phyloP scores from a whole-genome alignment of 2,797 vertebrate species.

The Sus cebifrons region DNA sequence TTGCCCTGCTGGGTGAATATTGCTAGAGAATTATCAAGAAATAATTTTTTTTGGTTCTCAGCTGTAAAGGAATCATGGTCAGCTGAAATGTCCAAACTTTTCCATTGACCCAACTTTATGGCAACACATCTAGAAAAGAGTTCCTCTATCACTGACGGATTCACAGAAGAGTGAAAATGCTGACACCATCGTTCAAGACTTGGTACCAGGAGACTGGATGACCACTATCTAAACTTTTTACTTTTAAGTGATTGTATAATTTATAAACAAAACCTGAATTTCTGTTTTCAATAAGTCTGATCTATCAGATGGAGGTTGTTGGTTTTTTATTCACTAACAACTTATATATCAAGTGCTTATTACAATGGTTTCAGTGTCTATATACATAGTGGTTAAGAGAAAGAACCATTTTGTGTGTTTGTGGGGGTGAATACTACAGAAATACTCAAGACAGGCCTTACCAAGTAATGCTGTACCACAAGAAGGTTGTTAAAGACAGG shows the following conservation, averaged over 20 bases:
- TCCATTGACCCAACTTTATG: not conserved
- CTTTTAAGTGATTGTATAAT: not conserved
- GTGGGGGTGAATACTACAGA: not conserved
- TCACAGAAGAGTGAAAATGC: not conserved
- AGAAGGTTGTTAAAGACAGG: not conserved
- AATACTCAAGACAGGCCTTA: not conserved
- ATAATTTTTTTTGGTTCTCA: not conserved
- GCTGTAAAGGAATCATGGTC: not conserved
- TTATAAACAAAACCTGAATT: not conserved
- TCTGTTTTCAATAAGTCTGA: not conserved
- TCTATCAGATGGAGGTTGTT: no score
- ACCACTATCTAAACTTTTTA: not conserved
- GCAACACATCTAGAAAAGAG: not conserved
- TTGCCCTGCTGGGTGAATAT: not conserved
- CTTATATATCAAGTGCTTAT: not conserved
- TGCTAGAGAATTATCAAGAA: slow-evolving; percentile 36
- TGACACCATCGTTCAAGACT: not conserved
- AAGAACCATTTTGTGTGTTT: not conserved
- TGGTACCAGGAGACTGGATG: not conserved
- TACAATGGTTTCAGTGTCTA: not conserved
- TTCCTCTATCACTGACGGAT: not conserved
- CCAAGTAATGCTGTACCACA: not conserved
- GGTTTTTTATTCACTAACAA: not conserved
- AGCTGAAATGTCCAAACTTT: not conserved
- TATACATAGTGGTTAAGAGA: not conserved